Evolutionary conservation across 1,140 invertebrate genomes (phyloP).

Genomic region (Sogatella furcifera): DNA sequence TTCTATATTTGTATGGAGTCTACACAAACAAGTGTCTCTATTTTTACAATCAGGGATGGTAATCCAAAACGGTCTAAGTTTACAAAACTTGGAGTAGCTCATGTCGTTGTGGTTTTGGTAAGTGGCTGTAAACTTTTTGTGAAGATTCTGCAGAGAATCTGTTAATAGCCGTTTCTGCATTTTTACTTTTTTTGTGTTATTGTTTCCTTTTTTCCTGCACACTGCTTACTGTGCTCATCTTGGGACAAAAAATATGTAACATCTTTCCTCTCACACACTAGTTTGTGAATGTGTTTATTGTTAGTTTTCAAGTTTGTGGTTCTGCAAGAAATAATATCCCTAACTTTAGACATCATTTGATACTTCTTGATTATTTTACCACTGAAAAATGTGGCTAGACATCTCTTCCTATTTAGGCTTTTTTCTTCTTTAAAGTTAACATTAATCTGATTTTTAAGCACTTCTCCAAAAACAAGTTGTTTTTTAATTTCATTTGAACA

Average conservation of each 20-base stretch:
- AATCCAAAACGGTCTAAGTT: constrained; percentile 19
- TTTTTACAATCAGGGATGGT: constrained; percentile 10
- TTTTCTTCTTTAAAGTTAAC: too few relatives aligned
- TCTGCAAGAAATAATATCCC: too few relatives aligned
- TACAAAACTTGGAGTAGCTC: constrained; percentile 17
- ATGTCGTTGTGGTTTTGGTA: constrained; percentile 16
- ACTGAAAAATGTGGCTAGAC: too few relatives aligned
- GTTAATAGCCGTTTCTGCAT: constrained; percentile 23
- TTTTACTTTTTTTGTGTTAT: constrained; percentile 21
- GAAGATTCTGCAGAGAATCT: constrained; percentile 6
- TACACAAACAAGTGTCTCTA: constrained; percentile 20
- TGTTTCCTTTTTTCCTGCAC: constrained; percentile 23
- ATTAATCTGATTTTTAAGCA: too few relatives aligned
- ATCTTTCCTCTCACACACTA: neutral
- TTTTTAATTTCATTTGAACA: too few relatives aligned
- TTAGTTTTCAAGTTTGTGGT: too few relatives aligned
- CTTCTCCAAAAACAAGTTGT: too few relatives aligned
- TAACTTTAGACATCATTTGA: too few relatives aligned
- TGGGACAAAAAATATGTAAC: neutral
- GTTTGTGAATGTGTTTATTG: too few relatives aligned
- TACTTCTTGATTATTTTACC: too few relatives aligned
- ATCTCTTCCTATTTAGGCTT: too few relatives aligned
- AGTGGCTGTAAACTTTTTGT: constrained; percentile 11
- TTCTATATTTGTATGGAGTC: constrained; percentile 16
- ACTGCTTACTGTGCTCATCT: neutral